Base-by-base conservation (phyloP, 1,140 invertebrate species). In the Solen grandis region DNA sequence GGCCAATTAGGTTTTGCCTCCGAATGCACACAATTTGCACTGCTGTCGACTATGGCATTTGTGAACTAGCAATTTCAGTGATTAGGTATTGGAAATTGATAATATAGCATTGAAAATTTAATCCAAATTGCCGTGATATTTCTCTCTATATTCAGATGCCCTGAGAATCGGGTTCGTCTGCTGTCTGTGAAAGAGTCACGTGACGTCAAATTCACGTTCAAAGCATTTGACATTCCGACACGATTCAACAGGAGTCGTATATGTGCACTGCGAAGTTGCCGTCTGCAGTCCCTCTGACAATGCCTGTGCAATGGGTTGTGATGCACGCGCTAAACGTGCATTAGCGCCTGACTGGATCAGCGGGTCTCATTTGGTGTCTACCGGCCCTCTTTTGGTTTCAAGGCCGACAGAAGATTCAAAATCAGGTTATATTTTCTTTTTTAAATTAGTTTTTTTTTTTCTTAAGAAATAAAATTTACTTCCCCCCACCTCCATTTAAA, bases 201-300 rank as follows among this genome's bases (percentile, higher is more conserved):
- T 36, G 77, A 80, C 31, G 77, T 80, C 27, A 72, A 36, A 16
- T 80, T 80, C 33, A 10, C 68, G 19, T 80, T 80, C 41, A 72
- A 73, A 36, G 77, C 77, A 8, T 80, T 80, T 29, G 69, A 80
- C 41, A n/a, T 80, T 80, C 60, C 77, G 68, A 2, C 77, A 73
- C 22, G 52, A 80, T 59, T 31, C 77, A 8, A 63, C 77, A 16
- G 77, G 77, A 5, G 54, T 80, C 14, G 54, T 80, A 3, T 80
- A 72, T 29, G 29, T 80, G 8, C 77, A 80, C 31, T 80, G 77
- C n/a, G 54, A 80, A 29, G 77, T 80, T 8, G 52, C 68, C 5
- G 68, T 80, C 8, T 80, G 77, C 29, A 38, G 38, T n/a, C 36
- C 16, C 31, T 33, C 27, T 14, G 77, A 80, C 33, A 16, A 31